Base-by-base conservation (phyloP, 2,113 vertebrate genomes). In the Bambusicola thoracicus region DNA sequence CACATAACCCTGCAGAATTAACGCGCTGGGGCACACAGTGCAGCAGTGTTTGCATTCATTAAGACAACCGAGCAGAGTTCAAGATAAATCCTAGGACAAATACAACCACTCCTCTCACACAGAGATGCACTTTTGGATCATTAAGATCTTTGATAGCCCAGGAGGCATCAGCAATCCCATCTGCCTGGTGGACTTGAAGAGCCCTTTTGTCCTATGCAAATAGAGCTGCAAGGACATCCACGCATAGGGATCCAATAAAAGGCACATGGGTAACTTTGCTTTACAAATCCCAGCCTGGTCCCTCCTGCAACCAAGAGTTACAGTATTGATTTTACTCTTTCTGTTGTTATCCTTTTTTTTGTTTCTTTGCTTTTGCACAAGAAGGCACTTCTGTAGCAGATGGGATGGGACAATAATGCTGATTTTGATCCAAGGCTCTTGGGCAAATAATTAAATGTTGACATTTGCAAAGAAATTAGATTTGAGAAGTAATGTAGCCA, bases 1-100 rank as follows among this genome's bases (percentile, higher is more conserved):
- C 85, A 67, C 46, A 17, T 41, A 63, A 65, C 17, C 13, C 36
- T 7, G 0, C 5, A 8, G 36, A 44, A 61, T 41, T 70, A 10
- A 17, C 30, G 40, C 21, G 49, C 2, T 1, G 1, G 30, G 30
- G 62, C 67, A 65, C 6, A 0, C 43, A 40, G 11, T 2, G n/a
- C 36, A 59, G 66, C 49, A 27, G 10, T 13, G 3, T 63, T 36
- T 59, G 36, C 24, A 6, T 49, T 59, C 38, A 3, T 44, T 62
- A 83, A 63, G 59, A 67, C n/a, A 87, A 58, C 78, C 0, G 0
- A 51, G 8, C 25, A 30, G 62, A 87, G 79, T 13, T 87, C 46
- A 41, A n/a, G 86, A 13, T 10, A 62, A 90, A 81, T 75, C 38
- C 46, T 19, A 18, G 46, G 30, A 24, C 44, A 75, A 29, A 18